Base-by-base conservation (phyloP, 1,140 invertebrate genomes). In the Rhyacophila brunnea region DNA sequence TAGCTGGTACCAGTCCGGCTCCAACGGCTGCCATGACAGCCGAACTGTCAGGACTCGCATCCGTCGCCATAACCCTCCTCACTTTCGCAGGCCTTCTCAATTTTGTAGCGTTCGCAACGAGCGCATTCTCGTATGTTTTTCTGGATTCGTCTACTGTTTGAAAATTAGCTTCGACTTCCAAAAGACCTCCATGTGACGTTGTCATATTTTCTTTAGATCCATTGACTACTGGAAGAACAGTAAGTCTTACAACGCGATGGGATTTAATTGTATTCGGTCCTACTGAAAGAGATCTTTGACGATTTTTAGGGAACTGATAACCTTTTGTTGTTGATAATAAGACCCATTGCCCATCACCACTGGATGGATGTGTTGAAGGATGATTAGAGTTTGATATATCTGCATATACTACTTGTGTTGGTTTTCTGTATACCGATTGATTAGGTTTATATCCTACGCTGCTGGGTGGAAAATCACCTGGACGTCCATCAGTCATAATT, bases 241-340 rank as follows among this genome's bases (percentile, higher is more conserved):
- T 89, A 64, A 90, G 73, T 58, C 81, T 79, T 40, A 90, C 83
- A 64, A 83, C 74, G 71, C 79, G 77, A 61, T 81, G 79, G 52
- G 74, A 74, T n/a, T 70, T 71, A 47, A 80, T 68, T 2, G 71
- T 68, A 11, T 67, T 66, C 1, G 56, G 44, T 19, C 62, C 66
- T 10, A 64, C 69, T 46, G 67, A 74, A 7, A 83, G 47, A 6
- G 74, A 79, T 56, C 76, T 60, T 68, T 79, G 75, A 9, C 74
- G 72, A 59, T 74, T 80, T 66, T 65, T 76, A 58, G 77, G 66
- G 71, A 67, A 70, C 81, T 78, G 62, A 73, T 89, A 90, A 7
- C 87, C 88, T 71, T 88, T 87, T 7, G 88, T 90, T 1, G 87
- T 88, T 0, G 88, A 89, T 5, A 91, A 68, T 0, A 91, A 72